phyloP scores from a whole-genome alignment of 2,888 invertebrate genomes.

The Protonemura montana region DNA sequence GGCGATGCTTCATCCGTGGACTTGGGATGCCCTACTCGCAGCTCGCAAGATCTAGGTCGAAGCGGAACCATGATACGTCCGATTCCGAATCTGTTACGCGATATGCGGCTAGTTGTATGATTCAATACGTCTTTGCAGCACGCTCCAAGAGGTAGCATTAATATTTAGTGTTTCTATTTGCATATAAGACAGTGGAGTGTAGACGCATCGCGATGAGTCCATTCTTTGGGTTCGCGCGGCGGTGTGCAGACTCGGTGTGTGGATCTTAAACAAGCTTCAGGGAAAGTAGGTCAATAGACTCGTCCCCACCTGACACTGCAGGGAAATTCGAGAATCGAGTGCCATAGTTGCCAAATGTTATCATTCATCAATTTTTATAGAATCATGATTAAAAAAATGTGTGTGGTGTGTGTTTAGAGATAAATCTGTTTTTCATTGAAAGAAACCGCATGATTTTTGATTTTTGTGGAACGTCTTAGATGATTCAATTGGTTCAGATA shows the following conservation, averaged over 20 bases:
- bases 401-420: not conserved
- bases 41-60: not conserved
- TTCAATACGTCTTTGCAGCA: not conserved
- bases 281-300: constrained; percentile 20
- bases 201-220: not conserved
- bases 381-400: constrained; percentile 8
- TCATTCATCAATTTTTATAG: not conserved
- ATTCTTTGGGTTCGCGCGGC: constrained; percentile 2
- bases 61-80: constrained; percentile 1
- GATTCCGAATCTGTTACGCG: constrained; percentile 12
- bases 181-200: not conserved
- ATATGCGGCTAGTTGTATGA: not conserved
- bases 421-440: not conserved
- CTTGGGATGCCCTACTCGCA: constrained; percentile 10
- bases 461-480: not conserved
- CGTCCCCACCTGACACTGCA: constrained; percentile 8
- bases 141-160: not conserved
- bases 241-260: not conserved
- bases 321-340: constrained; percentile 1
- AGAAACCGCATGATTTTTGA: not conserved
- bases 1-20: not conserved
- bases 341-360: constrained; percentile 29
- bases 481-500: no score
- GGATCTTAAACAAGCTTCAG: not conserved
- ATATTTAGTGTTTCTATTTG: not conserved